These are phyloP conservation scores for Paraescarpia echinospica DNA, from an alignment of 1,140 invertebrate genomes.

Conservation along the genomic window DNA sequence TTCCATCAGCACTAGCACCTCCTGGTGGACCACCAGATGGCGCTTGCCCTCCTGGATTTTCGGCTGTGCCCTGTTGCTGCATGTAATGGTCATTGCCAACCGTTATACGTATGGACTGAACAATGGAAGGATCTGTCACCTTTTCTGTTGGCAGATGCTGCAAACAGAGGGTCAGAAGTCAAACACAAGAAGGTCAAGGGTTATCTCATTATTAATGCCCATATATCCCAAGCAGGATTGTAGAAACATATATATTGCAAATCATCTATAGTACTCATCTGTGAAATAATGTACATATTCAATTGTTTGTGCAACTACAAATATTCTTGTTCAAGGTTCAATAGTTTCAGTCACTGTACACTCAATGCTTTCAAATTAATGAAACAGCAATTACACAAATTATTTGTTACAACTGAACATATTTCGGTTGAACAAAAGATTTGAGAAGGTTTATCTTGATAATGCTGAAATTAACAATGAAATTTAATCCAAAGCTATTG, in stretches of 20 bases:
- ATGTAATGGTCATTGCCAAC: not conserved
- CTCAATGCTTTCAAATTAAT: not conserved
- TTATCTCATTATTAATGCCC: not conserved
- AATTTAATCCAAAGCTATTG: too few species aligned
- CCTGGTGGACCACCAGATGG: not conserved
- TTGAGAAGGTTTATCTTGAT: too few species aligned
- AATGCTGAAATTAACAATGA: too few species aligned
- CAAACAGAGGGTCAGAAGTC: not conserved
- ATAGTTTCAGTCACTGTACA: not conserved
- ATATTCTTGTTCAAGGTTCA: not conserved
- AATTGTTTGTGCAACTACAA: not conserved
- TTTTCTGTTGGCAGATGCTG: not conserved
- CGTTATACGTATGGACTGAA: not conserved
- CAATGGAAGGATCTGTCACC: not conserved
- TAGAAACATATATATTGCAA: not conserved
- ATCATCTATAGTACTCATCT: not conserved
- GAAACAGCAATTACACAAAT: not conserved
- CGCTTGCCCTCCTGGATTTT: not conserved
- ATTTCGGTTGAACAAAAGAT: too few species aligned
- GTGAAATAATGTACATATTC: too few species aligned
- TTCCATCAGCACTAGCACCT: not conserved
- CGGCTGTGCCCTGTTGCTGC: not conserved
- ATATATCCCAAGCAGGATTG: not conserved
- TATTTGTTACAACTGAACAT: not conserved
- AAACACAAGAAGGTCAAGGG: not conserved